Conservation (phyloP, 2,797 vertebrate genomes). For the Lepilemur ruficaudatus region DNA sequence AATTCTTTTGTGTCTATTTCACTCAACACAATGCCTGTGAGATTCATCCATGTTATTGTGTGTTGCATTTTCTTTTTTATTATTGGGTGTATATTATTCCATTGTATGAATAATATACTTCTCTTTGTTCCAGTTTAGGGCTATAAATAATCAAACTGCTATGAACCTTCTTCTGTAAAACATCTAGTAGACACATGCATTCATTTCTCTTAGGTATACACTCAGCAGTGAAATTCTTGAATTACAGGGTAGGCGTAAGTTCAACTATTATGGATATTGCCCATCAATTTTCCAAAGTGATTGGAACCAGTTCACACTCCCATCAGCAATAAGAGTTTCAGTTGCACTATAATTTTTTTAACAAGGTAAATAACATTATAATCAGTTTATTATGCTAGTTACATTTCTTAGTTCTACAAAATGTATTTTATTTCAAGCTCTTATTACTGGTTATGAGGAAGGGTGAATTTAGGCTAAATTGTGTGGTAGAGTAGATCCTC, state of each 20-base stretch:
- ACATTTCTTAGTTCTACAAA: not conserved
- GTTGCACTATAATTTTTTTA: not conserved
- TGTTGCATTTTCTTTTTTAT: not conserved
- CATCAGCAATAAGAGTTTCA: not conserved
- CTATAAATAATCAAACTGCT: conserved; percentile 18
- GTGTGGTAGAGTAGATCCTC: not conserved
- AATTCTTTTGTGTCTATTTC: not conserved
- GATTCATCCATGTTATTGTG: not conserved
- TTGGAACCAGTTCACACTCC: not conserved
- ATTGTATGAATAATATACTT: not conserved
- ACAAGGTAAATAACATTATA: not conserved
- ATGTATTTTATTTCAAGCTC: not conserved
- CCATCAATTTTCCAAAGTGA: not conserved
- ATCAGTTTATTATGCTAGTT: not conserved
- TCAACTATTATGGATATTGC: not conserved
- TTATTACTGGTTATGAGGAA: not conserved
- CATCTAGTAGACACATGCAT: not conserved
- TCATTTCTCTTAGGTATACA: not conserved
- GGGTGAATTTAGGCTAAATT: not conserved
- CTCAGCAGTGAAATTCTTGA: not conserved
- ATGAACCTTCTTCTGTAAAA: not conserved
- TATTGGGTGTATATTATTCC: not conserved
- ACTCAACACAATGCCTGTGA: not conserved
- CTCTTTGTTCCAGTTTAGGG: not conserved
- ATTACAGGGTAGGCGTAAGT: not conserved